Percentiles rank a stretch among this genome's conserved stretches.
phyloP scores from a whole-genome alignment of 2,888 invertebrate species.

The Mechanitis mazaeus region DNA sequence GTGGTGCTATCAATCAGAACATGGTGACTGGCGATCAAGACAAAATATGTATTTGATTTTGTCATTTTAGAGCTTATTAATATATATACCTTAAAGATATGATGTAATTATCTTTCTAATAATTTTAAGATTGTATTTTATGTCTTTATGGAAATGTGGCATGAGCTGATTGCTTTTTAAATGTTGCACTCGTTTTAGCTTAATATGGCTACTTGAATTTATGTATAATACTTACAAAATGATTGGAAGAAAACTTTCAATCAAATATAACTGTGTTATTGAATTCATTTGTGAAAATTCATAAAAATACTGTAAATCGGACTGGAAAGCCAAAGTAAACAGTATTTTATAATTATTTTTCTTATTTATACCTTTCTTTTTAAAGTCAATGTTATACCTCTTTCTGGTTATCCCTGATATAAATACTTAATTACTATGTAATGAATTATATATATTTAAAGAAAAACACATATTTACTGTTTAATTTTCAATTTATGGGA shows the following conservation, averaged over 20 bases:
- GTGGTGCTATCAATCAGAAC: slow-evolving; percentile 70
- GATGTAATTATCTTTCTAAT: slow-evolving; percentile 72
- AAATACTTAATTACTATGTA: neutral
- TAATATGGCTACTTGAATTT: slow-evolving; percentile 49
- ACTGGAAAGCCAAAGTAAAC: slow-evolving; percentile 76
- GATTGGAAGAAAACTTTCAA: slow-evolving; percentile 61
- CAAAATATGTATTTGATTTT: slow-evolving; percentile 67
- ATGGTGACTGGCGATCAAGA: slow-evolving; percentile 61
- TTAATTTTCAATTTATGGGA: slow-evolving; percentile 76
- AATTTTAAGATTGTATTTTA: slow-evolving; percentile 63
- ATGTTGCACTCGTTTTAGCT: slow-evolving; percentile 44
- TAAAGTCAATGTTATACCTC: slow-evolving; percentile 11
- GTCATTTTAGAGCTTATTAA: slow-evolving; percentile 76
- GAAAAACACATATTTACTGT: slow-evolving; percentile 41
- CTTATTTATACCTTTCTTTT: slow-evolving; percentile 16
- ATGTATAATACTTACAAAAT: slow-evolving; percentile 61
- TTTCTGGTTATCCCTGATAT: neutral
- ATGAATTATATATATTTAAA: neutral
- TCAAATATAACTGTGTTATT: slow-evolving; percentile 67
- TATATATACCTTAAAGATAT: slow-evolving; percentile 66
- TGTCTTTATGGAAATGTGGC: slow-evolving; percentile 45
- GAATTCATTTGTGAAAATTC: slow-evolving; percentile 65
- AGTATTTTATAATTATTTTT: slow-evolving; percentile 63
- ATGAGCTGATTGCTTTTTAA: slow-evolving; percentile 40
- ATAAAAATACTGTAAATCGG: slow-evolving; percentile 73